Percentiles rank a stretch among this genome's conserved stretches.
phyloP scores from a whole-genome alignment of 2,797 vertebrate species.

The Cyprinella venusta region DNA sequence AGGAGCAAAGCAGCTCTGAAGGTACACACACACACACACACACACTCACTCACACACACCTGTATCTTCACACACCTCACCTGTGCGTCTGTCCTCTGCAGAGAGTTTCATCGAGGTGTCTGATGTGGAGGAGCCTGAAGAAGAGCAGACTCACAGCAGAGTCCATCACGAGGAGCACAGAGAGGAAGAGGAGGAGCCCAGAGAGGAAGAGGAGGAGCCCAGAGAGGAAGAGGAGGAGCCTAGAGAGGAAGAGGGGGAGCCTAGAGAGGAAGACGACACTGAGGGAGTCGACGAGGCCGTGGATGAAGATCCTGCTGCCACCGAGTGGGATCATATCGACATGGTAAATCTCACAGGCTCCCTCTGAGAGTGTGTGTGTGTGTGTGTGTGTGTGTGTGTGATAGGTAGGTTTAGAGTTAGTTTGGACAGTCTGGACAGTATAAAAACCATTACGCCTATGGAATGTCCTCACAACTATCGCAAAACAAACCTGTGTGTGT shows the following conservation, averaged over 20 bases:
- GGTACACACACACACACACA: not conserved
- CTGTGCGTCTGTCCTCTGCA: constrained; percentile 60
- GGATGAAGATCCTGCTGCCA: constrained; percentile 34
- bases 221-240: no score
- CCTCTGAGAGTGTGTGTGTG: not conserved
- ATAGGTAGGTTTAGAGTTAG: no score
- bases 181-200: not conserved
- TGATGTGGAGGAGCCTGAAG: constrained; percentile 66
- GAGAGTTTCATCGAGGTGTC: constrained; percentile 92
- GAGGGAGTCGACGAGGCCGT: not conserved
- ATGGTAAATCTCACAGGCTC: constrained; percentile 74
- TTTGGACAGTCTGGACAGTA: accelerated
- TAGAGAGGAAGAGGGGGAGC: no score
- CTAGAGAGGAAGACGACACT: no score
- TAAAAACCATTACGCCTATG: no score
- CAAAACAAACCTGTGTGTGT: no score
- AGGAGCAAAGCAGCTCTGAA: no score
- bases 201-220: no score
- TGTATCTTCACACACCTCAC: not conserved
- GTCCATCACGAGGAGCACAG: not conserved
- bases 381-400: constrained; percentile 1
- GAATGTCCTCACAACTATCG: no score
- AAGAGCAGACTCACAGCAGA: constrained; percentile 66
- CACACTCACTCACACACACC: no score
- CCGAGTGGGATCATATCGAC: constrained; percentile 85